Evolutionary conservation across 2,888 invertebrate genomes (phyloP).

Genomic region (Tachina fera): DNA sequence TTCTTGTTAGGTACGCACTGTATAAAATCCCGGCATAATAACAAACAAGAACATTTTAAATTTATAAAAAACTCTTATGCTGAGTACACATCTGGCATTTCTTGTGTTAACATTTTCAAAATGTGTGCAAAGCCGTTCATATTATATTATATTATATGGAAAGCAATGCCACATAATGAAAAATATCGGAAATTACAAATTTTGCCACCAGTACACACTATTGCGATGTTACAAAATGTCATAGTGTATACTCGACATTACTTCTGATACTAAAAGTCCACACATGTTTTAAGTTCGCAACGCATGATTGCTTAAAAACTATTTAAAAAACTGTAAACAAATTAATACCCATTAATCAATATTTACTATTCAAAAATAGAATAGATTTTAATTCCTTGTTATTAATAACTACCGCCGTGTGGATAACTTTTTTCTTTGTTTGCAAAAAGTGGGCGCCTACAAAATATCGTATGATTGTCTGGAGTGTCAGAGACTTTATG

Average conservation of each 20-base stretch:
- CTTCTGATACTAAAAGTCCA: no score
- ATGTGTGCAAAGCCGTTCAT: neutral
- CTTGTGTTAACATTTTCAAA: neutral
- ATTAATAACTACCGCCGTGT: neutral
- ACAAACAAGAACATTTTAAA: no score
- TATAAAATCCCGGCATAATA: no score
- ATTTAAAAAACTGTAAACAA: neutral
- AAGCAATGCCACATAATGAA: neutral
- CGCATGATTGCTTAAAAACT: neutral
- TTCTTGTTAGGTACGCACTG: no score
- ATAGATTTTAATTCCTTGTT: neutral
- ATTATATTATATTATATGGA: no score
- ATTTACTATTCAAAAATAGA: neutral
- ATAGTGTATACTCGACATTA: no score
- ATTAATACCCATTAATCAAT: neutral
- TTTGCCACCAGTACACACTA: no score
- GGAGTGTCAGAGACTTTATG: no score
- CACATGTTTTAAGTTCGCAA: neutral
- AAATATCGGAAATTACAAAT: no score
- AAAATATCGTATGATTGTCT: neutral
- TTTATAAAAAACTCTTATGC: no score
- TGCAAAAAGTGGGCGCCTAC: neutral
- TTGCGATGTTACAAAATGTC: no score
- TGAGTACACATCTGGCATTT: neutral
- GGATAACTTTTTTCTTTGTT: neutral